phyloP scores from a whole-genome alignment of 1,140 invertebrate genomes.

The Drosophila albomicans region DNA sequence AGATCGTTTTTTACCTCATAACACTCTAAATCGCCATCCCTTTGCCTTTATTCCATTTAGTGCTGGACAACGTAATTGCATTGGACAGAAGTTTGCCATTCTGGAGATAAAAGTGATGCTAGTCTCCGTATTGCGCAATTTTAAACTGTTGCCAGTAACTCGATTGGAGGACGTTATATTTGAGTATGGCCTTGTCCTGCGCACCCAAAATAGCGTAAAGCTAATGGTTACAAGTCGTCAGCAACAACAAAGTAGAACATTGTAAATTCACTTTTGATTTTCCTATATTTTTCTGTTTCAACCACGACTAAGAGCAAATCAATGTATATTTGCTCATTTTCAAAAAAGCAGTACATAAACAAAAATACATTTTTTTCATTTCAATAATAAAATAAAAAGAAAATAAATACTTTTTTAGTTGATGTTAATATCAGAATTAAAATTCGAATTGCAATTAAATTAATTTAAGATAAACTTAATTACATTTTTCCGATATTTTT shows the following conservation, averaged over 20 bases:
- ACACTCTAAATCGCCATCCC: conserved; percentile 84
- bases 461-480: too few species aligned
- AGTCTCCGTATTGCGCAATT: conserved; percentile 81
- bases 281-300: too few species aligned
- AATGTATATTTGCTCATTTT: too few species aligned
- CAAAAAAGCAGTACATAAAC: too few species aligned
- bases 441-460: too few species aligned
- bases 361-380: too few species aligned
- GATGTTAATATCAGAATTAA: too few species aligned
- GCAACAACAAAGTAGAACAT: not conserved
- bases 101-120: conserved; percentile 85
- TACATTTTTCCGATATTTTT: too few species aligned
- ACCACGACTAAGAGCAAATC: too few species aligned
- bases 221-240: conserved; percentile 29
- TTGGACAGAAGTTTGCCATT: conserved; percentile 85
- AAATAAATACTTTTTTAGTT: too few species aligned
- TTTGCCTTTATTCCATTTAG: conserved; percentile 88
- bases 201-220: conserved; percentile 53
- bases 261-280: not conserved
- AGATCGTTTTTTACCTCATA: conserved; percentile 90
- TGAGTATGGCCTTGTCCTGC: conserved; percentile 64
- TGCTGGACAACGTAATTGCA: conserved; percentile 79
- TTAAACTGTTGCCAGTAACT: conserved; percentile 58
- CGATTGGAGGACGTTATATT: conserved; percentile 53
- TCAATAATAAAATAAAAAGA: too few species aligned